Evolutionary conservation across 2,797 vertebrate species (phyloP), one percentile per base, ranked within the genome.

Genomic region (Crenichthys baileyi): DNA sequence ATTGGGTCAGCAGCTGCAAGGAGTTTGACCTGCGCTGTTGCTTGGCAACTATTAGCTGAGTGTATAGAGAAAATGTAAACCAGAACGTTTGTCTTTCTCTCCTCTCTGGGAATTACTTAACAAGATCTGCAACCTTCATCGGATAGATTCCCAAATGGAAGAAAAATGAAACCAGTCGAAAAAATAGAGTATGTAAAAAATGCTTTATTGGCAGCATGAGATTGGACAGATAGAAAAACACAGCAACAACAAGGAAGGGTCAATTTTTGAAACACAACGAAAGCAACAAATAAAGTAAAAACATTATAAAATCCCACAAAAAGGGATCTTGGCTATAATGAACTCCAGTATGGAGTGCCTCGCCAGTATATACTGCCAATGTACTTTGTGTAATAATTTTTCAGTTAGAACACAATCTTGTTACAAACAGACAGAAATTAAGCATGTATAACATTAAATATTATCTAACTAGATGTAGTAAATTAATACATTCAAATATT

Each of bases 1-100:
- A 95, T 93, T 94, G 87, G 93, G 90, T 91, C 91, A 91, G 87
- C 93, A 93, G 92, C 91, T 93, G 90, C 89, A 89, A 83, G 84
- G 88, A 84, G 87, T 85, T 84, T 88, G 89, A 91, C 90, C 91
- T 87, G 84, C 75, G 68, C 81, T 83, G 94, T 95, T 95, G 93
- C 94, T 82, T 94, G 88, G 95, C 92, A 95, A 95, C 93, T 36
- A 80, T 83, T 88, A 92, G 48, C 63, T 65, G 80, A 86, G 83
- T 77, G 75, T 88, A 88, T 83, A 85, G 77, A 80, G 92, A 88
- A 77, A 84, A 89, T 48, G 72, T 83, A 83, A 91, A 88, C 74
- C 72, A 82, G 70, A 88, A 84, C 36, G 41, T 15, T 74, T 76
- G 75, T 78, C 36, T 13, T 4, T 22, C n/a, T 78, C 80, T 84